Conservation (phyloP, 2,113 vertebrate species). For the Synodontis membranacea region DNA sequence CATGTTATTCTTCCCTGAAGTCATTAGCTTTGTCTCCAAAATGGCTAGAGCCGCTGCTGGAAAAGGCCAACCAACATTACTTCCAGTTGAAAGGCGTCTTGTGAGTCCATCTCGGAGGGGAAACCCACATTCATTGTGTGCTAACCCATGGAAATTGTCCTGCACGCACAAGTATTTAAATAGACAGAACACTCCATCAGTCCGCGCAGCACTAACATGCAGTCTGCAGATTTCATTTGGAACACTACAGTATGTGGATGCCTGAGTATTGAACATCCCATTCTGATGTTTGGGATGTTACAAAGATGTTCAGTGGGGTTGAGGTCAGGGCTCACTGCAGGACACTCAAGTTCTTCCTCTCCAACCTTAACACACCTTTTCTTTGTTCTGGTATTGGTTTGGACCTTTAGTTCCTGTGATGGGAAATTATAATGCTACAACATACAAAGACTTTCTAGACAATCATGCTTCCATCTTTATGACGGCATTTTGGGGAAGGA, state of each 20-base stretch:
- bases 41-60: conserved; percentile 24
- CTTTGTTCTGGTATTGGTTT: too few species aligned
- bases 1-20: conserved; percentile 42
- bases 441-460: too few species aligned
- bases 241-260: not conserved
- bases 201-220: not conserved
- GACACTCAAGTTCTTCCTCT: too few species aligned
- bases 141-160: not conserved
- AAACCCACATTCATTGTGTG: not conserved
- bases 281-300: too few species aligned
- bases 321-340: too few species aligned
- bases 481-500: too few species aligned
- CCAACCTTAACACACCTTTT: too few species aligned
- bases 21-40: conserved; percentile 35
- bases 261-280: not conserved
- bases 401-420: too few species aligned
- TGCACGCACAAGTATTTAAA: not conserved
- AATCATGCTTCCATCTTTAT: too few species aligned
- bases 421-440: too few species aligned
- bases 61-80: conserved; percentile 24
- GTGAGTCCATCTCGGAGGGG: not conserved
- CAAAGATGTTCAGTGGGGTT: too few species aligned
- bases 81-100: conserved; percentile 15
- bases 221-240: not conserved
- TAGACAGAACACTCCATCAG: not conserved